phyloP scores from a whole-genome alignment of 92 coral and sea anemone species.

The Phenganax marumi region DNA sequence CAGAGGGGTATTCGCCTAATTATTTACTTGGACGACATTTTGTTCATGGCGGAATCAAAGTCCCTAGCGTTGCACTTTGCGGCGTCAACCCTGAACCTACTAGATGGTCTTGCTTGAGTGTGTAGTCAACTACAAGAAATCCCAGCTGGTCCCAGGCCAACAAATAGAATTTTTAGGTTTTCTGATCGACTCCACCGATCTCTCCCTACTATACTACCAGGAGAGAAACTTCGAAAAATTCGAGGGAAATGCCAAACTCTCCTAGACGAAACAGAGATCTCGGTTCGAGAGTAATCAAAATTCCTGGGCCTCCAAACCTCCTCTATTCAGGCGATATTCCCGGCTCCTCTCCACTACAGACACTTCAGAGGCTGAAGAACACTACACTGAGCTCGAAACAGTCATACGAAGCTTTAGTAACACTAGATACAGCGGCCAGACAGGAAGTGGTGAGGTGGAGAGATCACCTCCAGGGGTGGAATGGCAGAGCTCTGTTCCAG shows the following conservation, averaged over 20 bases:
- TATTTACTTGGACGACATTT: too few species aligned
- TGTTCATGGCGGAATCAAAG: too few species aligned
- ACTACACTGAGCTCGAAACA: slow-evolving; percentile 33
- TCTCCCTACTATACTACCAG: slow-evolving; percentile 33
- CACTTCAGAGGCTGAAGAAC: slow-evolving; percentile 44
- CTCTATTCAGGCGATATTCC: too few species aligned
- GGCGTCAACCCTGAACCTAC: too few species aligned
- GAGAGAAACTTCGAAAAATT: slow-evolving; percentile 31
- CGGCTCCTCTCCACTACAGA: slow-evolving; percentile 52
- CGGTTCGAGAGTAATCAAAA: slow-evolving; percentile 38
- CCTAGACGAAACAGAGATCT: slow-evolving; percentile 5
- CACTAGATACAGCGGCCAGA: slow-evolving; percentile 22
- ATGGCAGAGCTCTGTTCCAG: slow-evolving; percentile 30
- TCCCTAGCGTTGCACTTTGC: too few species aligned
- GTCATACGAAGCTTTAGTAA: slow-evolving; percentile 32
- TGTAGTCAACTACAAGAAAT: slow-evolving; percentile 52
- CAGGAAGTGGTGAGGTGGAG: slow-evolving; percentile 45
- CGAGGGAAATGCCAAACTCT: slow-evolving; percentile 22
- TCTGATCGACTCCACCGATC: too few species aligned
- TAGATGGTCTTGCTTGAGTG: too few species aligned
- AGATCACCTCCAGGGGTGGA: slow-evolving; percentile 34
- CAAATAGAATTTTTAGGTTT: slow-evolving; percentile 29
- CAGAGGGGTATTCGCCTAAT: too few species aligned
- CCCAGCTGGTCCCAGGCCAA: too few species aligned
- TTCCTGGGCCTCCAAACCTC: slow-evolving; percentile 33